Evolutionary conservation across 2,888 invertebrate genomes (phyloP).

Genomic region (Philhelius pedissequus): DNA sequence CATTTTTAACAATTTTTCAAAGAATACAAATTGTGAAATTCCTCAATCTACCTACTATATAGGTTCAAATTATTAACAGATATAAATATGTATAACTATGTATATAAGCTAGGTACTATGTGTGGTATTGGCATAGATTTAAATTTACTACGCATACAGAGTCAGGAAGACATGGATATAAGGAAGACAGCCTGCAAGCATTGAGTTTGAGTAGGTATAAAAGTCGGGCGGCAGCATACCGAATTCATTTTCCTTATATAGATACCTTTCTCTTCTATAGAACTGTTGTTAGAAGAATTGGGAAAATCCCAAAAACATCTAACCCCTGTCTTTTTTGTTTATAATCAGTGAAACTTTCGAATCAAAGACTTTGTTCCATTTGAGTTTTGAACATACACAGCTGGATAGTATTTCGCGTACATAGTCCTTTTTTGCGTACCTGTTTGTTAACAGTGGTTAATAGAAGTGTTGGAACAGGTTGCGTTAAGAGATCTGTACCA

Average conservation of each 20-base stretch:
- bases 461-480: neutral
- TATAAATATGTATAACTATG: slow-evolving; percentile 26
- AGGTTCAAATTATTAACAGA: neutral
- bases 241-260: slow-evolving; percentile 29
- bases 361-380: slow-evolving; percentile 35
- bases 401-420: slow-evolving; percentile 32
- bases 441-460: neutral
- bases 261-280: neutral
- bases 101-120: too few species aligned
- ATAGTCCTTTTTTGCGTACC: slow-evolving; percentile 3
- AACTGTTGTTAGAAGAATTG: slow-evolving; percentile 18
- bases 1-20: neutral
- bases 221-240: neutral
- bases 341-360: slow-evolving; percentile 12
- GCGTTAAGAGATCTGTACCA: too few species aligned
- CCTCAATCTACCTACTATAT: neutral
- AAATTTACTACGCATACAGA: slow-evolving; percentile 21
- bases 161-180: neutral
- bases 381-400: slow-evolving; percentile 9
- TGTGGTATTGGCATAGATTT: slow-evolving; percentile 31
- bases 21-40: neutral
- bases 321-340: slow-evolving; percentile 28
- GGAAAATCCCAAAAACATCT: slow-evolving; percentile 42
- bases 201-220: neutral
- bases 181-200: neutral